Evolutionary conservation across 1,140 invertebrate genomes (phyloP).

Genomic region (Caenorhabditis latens): DNA sequence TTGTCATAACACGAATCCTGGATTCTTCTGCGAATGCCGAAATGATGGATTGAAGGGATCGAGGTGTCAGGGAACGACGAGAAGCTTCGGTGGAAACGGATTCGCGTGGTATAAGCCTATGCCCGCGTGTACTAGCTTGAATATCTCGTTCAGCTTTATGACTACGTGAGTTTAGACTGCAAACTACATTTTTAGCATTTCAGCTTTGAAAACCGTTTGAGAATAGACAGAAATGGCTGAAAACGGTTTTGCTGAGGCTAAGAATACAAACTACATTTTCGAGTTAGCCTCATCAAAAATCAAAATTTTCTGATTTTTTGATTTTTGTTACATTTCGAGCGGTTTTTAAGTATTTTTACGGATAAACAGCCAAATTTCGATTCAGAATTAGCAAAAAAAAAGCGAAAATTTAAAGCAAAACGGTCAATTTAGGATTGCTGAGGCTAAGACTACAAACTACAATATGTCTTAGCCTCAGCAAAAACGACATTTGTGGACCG

Average conservation of each 20-base stretch:
- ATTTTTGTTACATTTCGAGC: too few species aligned
- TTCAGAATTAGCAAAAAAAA: too few species aligned
- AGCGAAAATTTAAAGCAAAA: too few species aligned
- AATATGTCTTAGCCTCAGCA: background rate
- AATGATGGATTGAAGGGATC: constrained; percentile 72
- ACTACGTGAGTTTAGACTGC: constrained; percentile 65
- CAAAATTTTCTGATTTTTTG: too few species aligned
- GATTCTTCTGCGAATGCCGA: constrained; percentile 74
- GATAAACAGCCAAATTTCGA: too few species aligned
- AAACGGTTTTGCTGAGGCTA: background rate
- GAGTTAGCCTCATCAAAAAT: too few species aligned
- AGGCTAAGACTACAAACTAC: constrained; percentile 4
- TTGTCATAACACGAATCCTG: constrained; percentile 77
- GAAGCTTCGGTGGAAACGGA: constrained; percentile 72
- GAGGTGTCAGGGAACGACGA: constrained; percentile 76
- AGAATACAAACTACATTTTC: background rate
- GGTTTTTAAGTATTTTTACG: too few species aligned
- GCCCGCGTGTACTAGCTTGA: constrained; percentile 77
- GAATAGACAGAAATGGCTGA: too few species aligned
- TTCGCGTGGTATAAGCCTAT: constrained; percentile 78
- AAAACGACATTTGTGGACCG: too few species aligned
- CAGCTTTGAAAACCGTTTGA: too few species aligned
- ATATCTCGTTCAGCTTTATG: constrained; percentile 74
- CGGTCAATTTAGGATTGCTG: too few species aligned
- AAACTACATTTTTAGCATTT: constrained; percentile 57